phyloP scores from a whole-genome alignment of 2,113 vertebrate genomes.

The Lamprologus speciosus region DNA sequence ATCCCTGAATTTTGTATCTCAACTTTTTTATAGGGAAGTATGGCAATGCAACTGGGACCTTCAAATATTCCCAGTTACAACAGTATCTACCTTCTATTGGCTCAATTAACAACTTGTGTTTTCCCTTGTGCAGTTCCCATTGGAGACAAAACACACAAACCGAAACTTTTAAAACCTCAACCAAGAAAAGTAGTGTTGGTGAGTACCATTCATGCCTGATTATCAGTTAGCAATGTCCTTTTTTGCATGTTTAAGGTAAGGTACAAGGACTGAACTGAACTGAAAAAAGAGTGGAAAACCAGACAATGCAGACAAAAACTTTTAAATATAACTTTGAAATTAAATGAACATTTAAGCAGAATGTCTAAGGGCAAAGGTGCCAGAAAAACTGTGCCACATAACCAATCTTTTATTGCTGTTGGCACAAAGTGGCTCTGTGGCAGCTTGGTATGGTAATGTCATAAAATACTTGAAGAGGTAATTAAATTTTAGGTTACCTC shows the following conservation, averaged over 20 bases:
- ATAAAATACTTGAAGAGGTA: background rate
- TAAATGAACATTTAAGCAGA: background rate
- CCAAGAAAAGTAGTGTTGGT: slow-evolving; percentile 84
- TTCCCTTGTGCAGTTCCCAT: slow-evolving; percentile 73
- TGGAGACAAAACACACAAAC: slow-evolving; percentile 74
- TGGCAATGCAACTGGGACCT: background rate
- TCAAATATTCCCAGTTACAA: background rate
- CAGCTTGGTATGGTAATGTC: background rate
- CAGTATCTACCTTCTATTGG: background rate
- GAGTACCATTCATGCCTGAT: slow-evolving; percentile 51
- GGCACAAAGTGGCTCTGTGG: background rate
- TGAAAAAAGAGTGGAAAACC: background rate
- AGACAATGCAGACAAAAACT: background rate
- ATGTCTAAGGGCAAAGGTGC: background rate
- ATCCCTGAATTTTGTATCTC: accelerated
- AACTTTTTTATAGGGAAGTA: background rate
- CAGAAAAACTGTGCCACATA: background rate
- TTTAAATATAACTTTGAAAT: background rate
- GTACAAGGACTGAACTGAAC: background rate
- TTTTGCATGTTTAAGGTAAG: background rate
- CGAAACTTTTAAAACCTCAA: slow-evolving; percentile 89
- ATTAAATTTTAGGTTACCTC: background rate
- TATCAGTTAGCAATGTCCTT: background rate
- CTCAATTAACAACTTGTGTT: background rate
- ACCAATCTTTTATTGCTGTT: background rate